A percentile compares a stretch with the other conserved stretches of the same genome.
These are phyloP conservation scores for Semicossyphus pulcher DNA, from an alignment of 2,113 vertebrate species.

Conservation along the genomic window DNA sequence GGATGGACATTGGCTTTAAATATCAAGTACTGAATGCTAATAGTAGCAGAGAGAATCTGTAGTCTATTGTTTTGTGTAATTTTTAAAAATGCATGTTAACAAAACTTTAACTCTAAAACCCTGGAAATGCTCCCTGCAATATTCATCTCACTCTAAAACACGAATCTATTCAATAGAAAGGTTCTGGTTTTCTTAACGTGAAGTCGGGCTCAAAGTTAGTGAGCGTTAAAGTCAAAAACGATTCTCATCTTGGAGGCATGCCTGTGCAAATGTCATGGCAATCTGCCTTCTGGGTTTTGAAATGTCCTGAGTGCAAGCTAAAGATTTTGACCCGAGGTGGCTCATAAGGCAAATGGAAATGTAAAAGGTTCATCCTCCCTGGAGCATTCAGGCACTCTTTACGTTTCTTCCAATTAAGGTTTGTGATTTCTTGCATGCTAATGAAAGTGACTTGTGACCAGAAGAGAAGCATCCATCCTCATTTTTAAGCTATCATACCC, in stretches of 20 bases:
- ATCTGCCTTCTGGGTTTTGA: not conserved
- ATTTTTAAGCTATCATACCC: too few species aligned
- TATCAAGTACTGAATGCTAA: too few species aligned
- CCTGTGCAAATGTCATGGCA: not conserved
- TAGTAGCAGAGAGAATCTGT: too few species aligned
- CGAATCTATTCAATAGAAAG: not conserved
- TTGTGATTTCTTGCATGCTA: not conserved
- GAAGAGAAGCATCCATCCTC: too few species aligned
- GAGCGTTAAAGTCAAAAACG: not conserved
- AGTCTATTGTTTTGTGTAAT: too few species aligned
- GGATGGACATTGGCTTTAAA: too few species aligned
- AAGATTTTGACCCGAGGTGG: not conserved
- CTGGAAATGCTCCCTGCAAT: not conserved
- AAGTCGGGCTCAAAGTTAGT: not conserved
- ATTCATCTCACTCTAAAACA: not conserved
- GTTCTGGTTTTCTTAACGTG: not conserved
- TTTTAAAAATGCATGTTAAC: too few species aligned
- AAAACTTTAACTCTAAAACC: too few species aligned
- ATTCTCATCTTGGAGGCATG: not conserved
- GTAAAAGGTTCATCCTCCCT: rapidly evolving
- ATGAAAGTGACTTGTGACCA: rapidly evolving
- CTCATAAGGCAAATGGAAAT: rapidly evolving
- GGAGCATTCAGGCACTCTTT: not conserved
- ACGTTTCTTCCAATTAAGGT: not conserved
- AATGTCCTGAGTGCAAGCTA: not conserved